Evolutionary conservation across 2,888 invertebrate genomes (phyloP), one percentile per base, ranked within the genome.

Genomic region (Phlogophora meticulosa): DNA sequence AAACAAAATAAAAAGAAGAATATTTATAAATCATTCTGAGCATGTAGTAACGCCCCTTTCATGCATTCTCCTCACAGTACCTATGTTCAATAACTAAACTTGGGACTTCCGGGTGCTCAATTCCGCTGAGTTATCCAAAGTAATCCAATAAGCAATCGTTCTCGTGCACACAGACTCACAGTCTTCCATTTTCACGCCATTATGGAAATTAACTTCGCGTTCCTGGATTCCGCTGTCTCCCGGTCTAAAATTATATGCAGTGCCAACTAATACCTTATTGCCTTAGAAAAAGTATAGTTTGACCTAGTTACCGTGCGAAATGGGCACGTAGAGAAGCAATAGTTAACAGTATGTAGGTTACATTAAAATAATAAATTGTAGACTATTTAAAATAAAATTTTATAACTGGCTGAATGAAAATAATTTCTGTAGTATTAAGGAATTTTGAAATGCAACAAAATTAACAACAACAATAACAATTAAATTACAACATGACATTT

Each of bases 121-220:
- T 67, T 10, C 13, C 1, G 15, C 36, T 48, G 17, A 48, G 13
- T 40, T 13, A 46, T 4, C 7, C 20, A 58, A 70, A 36, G 34
- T 46, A 40, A 40, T 72, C 17, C 28, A 42, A 61, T 72, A 62
- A 72, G 10, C n/a, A 24, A 15, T 34, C 11, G n/a, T 42, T 36
- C 9, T 43, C 1, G 42, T 28, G 5, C 43, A 40, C 32, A 15
- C 15, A 36, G 38, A n/a, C n/a, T n/a, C n/a, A n/a, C n/a, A 38
- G 34, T 28, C 10, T 34, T 34, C 63, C 20, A n/a, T 53, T 72
- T 53, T 13, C 24, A 52, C 34, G 52, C 40, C 28, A 72, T 62
- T 69, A 69, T 62, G 63, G 40, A 52, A 69, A 69, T 69, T 52
- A 72, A 40, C 24, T 46, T 46, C 15, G 45, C 40, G 46, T 28